These are phyloP conservation scores for Mesodorylaimus sp. DNA, from an alignment of 2,888 invertebrate species.

Conservation along the genomic window DNA sequence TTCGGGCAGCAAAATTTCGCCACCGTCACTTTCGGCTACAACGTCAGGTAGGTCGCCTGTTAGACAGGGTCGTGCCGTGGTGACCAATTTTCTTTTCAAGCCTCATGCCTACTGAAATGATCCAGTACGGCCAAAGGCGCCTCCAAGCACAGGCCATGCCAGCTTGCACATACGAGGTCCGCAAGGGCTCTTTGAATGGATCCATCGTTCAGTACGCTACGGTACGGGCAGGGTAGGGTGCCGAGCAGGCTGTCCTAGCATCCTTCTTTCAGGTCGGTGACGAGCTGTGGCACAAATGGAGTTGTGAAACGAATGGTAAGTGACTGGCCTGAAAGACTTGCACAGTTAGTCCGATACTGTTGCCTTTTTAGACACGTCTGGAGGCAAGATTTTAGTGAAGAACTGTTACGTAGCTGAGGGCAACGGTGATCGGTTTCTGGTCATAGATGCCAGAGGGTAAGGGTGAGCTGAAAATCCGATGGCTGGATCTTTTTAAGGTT, in stretches of 20 bases:
- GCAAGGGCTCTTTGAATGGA: not conserved
- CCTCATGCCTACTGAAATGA: too few species aligned
- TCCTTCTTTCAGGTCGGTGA: not conserved
- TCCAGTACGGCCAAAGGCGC: too few species aligned
- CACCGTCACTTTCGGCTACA: not conserved
- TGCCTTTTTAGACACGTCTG: too few species aligned
- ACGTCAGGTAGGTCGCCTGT: not conserved
- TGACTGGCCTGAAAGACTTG: too few species aligned
- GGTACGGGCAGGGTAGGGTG: too few species aligned
- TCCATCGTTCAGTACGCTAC: not conserved
- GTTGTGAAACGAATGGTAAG: not conserved
- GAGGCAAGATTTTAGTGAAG: not conserved
- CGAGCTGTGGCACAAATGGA: not conserved
- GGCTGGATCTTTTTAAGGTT: too few species aligned
- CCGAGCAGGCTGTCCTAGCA: too few species aligned
- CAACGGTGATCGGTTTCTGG: not conserved
- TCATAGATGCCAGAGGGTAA: not conserved
- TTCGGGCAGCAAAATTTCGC: not conserved
- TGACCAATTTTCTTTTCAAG: too few species aligned
- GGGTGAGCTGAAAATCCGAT: not conserved
- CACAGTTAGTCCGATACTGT: too few species aligned
- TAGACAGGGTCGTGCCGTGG: too few species aligned
- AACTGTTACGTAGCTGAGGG: not conserved
- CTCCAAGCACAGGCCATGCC: not conserved
- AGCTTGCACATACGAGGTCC: not conserved